Base-by-base conservation (phyloP, 2,797 vertebrate species). In the Sorex maritimensis region DNA sequence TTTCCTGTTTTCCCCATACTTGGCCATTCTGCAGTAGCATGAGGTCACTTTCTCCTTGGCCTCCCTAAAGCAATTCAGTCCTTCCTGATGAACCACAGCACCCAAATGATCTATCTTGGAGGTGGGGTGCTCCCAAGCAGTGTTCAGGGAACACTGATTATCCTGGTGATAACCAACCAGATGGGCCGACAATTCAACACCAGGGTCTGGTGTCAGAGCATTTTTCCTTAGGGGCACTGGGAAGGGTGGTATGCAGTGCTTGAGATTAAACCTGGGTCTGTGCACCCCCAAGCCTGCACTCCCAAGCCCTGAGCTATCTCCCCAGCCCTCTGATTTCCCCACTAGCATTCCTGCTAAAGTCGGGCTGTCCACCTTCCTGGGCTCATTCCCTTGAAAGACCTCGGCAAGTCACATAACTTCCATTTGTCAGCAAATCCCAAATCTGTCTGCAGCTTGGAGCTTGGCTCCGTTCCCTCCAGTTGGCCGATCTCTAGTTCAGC, bases 1-100 rank as follows among this genome's bases (percentile, higher is more conserved):
- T 24, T 41, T 38, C 84, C 81, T 34, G 34, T n/a, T 14, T 21
- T 94, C 84, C 41, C 78, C n/a, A 7, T 38, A 28, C 3, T 49
- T 81, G 38, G 65, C 58, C 5, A 5, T 26, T 84, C 0, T 1
- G 67, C 55, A 88, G 8, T n/a, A 49, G 26, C 49, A 52, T 71
- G 75, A 24, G 38, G 58, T 13, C 63, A 30, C 52, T 23, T 87
- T 7, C 44, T 73, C n/a, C 74, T 75, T 91, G 52, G 52, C 28
- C 52, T 90, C 72, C 74, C 46, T 55, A 46, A 61, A 86, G 19
- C 81, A 80, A 61, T 74, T 81, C 63, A 58, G 19, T 30, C 82
- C 21, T 49, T 91, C 49, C 19, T 44, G 44, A 21, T 61, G 58
- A n/a, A 30, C 74, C 38, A n/a, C 23, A 52, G 65, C n/a, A 34